Percentiles rank a stretch among this genome's conserved stretches.
phyloP scores from a whole-genome alignment of 2,888 invertebrate genomes.

The Drosophila imparisetae region DNA sequence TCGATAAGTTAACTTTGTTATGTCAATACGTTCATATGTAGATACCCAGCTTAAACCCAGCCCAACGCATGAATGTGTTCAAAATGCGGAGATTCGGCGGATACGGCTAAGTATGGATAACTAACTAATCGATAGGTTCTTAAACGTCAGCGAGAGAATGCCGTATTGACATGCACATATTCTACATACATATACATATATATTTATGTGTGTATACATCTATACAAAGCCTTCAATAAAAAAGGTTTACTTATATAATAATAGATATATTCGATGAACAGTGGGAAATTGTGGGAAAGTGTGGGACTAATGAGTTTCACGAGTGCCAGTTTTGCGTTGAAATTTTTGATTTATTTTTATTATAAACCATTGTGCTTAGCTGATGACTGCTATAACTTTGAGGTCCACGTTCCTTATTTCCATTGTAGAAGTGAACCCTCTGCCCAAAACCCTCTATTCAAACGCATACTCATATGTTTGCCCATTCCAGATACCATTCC shows the following conservation, averaged over 20 bases:
- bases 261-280: background rate
- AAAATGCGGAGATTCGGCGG: background rate
- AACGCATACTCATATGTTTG: conserved; percentile 3
- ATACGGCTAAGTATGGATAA: background rate
- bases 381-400: conserved; percentile 4
- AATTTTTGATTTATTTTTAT: conserved; percentile 4
- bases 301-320: background rate
- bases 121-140: background rate
- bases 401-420: background rate
- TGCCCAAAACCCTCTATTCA: background rate
- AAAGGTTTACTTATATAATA: background rate
- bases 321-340: background rate
- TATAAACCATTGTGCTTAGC: conserved; percentile 18
- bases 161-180: background rate
- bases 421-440: background rate
- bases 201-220: background rate
- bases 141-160: too few species aligned
- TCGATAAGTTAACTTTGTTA: conserved; percentile 19
- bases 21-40: background rate
- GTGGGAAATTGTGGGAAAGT: background rate
- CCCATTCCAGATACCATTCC: conserved; percentile 18
- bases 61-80: conserved; percentile 11
- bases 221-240: background rate
- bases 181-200: background rate
- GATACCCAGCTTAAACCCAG: background rate